A percentile compares a stretch with the other conserved stretches of the same genome.
Evolutionary conservation across 2,113 vertebrate genomes (phyloP).

Genomic region (Solea solea): DNA sequence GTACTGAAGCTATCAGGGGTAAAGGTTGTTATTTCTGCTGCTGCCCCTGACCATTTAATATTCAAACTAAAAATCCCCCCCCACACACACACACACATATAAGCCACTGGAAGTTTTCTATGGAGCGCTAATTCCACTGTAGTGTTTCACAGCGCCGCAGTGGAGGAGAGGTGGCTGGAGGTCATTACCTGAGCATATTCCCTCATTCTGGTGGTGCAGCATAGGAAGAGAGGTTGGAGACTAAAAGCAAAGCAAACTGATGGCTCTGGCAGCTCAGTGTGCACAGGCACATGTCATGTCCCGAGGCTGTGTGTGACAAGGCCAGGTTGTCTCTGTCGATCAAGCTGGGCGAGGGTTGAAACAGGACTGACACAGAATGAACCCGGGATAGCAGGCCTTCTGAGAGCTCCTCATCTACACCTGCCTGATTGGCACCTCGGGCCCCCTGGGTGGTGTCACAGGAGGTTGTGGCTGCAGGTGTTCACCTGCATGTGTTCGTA

Average conservation of each 20-base stretch:
- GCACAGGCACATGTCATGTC: slow-evolving; percentile 72
- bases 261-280: slow-evolving; percentile 58
- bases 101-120: slow-evolving; percentile 54
- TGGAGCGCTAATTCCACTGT: slow-evolving; percentile 58
- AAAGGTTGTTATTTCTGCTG: slow-evolving; percentile 73
- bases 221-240: slow-evolving; percentile 51
- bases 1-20: slow-evolving; percentile 69
- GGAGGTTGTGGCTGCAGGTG: slow-evolving; percentile 69
- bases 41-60: slow-evolving; percentile 74
- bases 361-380: slow-evolving; percentile 60
- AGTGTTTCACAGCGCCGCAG: slow-evolving; percentile 45
- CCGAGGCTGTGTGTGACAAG: slow-evolving; percentile 71
- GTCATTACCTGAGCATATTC: slow-evolving; percentile 69
- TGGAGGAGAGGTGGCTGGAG: slow-evolving; percentile 46
- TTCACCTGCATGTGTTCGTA: slow-evolving; percentile 30
- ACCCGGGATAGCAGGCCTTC: slow-evolving; percentile 69
- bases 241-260: slow-evolving; percentile 72
- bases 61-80: slow-evolving; percentile 51
- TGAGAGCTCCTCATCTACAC: slow-evolving; percentile 72
- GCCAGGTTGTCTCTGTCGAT: slow-evolving; percentile 73
- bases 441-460: slow-evolving; percentile 71
- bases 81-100: slow-evolving; percentile 30
- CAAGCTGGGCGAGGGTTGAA: slow-evolving; percentile 60
- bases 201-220: slow-evolving; percentile 33
- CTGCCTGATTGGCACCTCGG: slow-evolving; percentile 73